A percentile compares a stretch with the other conserved stretches of the same genome.
Evolutionary conservation across 2,888 invertebrate species (phyloP).

Genomic region (Steinernema carpocapsae): DNA sequence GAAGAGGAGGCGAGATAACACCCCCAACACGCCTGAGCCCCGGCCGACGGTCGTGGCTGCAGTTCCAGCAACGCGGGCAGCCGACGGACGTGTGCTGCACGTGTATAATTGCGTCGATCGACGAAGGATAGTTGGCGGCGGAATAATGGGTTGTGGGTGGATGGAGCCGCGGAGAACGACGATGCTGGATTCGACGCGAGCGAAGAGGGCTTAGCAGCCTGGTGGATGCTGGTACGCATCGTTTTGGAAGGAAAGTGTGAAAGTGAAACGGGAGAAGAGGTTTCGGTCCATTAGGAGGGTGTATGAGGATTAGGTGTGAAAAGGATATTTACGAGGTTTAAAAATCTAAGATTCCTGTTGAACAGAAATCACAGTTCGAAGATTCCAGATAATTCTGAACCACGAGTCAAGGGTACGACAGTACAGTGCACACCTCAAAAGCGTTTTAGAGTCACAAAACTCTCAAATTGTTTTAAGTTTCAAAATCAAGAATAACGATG

Average conservation of each 20-base stretch:
- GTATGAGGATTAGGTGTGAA: too few relatives aligned
- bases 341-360: background rate
- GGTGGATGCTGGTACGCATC: conserved; percentile 13
- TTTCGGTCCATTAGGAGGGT: background rate
- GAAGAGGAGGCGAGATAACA: too few relatives aligned
- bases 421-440: too few relatives aligned
- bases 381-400: background rate
- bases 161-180: background rate
- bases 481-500: too few relatives aligned
- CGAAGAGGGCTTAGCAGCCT: conserved; percentile 10
- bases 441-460: too few relatives aligned
- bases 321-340: too few relatives aligned
- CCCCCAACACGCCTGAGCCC: background rate
- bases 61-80: background rate
- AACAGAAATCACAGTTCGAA: background rate
- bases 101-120: conserved; percentile 33
- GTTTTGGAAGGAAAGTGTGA: background rate
- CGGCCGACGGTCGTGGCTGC: background rate
- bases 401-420: background rate
- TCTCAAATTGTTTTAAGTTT: too few relatives aligned
- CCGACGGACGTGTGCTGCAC: background rate
- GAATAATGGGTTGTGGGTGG: conserved; percentile 21
- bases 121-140: background rate
- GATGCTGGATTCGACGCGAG: background rate
- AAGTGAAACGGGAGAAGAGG: background rate